Evolutionary conservation across 2,888 invertebrate species (phyloP), one percentile per base, ranked within the genome.

Genomic region (Leptinotarsa juncta): DNA sequence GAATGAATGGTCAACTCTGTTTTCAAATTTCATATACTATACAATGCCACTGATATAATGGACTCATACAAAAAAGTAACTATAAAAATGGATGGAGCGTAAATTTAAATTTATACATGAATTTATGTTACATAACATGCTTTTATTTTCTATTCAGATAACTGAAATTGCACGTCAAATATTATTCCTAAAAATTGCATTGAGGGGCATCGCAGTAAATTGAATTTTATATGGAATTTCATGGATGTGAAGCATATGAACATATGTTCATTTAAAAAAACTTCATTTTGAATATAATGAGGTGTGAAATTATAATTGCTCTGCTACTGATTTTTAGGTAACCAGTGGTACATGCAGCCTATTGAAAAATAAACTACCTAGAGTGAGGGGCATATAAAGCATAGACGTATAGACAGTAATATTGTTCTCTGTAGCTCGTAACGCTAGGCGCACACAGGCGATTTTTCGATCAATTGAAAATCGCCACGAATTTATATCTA

Each of bases 1-100:
- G 57, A 57, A 57, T 57, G 23, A 57, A 57, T 57, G 57, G 23
- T 57, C 57, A 57, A 57, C 57, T 57, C 4, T 57, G 23, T 57
- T 57, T 23, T 57, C 53, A 23, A 15, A 57, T 20, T 57, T 14
- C 57, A 57, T 57, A 20, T 23, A 26, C 14, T 57, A 57, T 23
- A 57, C 57, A 57, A 57, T 26, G 26, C 15, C 23, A 15, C 57
- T 15, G 57, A 57, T 57, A 57, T 57, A 57, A 57, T 57, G 57
- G 57, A 23, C 57, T 15, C 57, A 14, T 20, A 57, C 20, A 57
- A 57, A 57, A 57, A 23, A 23, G 12, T 20, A 23, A 57, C 14
- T 23, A 4, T 1, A 4, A 57, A 57, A 57, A 57, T 23, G 26
- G 20, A 57, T 23, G 15, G 20, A 23, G 57, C 57, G 23, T 15